A percentile compares a stretch with the other conserved stretches of the same genome.
These are phyloP conservation scores for Drosophila macrospina DNA, from an alignment of 2,888 invertebrate species.

Conservation along the genomic window DNA sequence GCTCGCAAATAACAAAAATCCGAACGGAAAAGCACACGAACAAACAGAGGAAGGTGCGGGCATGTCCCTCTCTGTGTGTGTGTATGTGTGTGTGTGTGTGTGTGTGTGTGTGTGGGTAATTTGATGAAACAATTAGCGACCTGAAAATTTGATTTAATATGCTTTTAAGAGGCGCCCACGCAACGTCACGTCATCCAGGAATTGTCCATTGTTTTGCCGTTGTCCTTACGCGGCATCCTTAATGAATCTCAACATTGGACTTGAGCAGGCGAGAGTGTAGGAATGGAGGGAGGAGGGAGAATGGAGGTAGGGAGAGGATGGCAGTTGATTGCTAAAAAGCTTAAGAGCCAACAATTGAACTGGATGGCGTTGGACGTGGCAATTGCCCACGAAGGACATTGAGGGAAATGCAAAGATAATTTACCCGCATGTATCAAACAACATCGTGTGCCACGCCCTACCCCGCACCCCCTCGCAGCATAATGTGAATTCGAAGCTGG, in stretches of 20 bases:
- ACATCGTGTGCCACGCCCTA: constrained; percentile 50
- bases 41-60: neutral
- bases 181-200: constrained; percentile 8
- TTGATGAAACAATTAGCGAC: constrained; percentile 60
- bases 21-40: neutral
- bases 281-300: neutral
- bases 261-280: constrained; percentile 21
- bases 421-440: constrained; percentile 74
- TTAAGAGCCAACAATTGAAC: constrained; percentile 57
- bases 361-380: constrained; percentile 39
- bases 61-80: constrained; percentile 1
- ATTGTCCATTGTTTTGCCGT: constrained; percentile 45
- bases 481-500: constrained; percentile 4
- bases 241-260: constrained; percentile 52
- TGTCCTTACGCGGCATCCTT: constrained; percentile 40
- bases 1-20: neutral
- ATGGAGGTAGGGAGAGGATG: neutral
- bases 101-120: constrained; percentile 22
- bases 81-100: neutral
- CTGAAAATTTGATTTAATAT: constrained; percentile 55
- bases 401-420: constrained; percentile 78
- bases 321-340: constrained; percentile 49
- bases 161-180: constrained; percentile 42
- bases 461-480: neutral
- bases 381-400: constrained; percentile 50